Evolutionary conservation across 2,888 invertebrate species (phyloP), one percentile per base, ranked within the genome.

Genomic region (Sphinx pinastri): DNA sequence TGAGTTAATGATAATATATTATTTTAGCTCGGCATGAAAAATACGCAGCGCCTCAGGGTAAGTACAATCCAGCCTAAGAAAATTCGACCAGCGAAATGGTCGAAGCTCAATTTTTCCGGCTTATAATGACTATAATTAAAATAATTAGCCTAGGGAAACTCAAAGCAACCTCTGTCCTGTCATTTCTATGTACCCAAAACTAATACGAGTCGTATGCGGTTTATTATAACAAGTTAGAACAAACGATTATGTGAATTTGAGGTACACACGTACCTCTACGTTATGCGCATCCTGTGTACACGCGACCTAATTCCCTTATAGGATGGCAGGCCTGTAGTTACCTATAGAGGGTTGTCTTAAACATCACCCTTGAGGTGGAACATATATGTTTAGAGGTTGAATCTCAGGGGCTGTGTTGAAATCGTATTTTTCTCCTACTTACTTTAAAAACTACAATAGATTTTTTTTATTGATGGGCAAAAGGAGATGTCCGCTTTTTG

Each of bases 171-270:
- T 77, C 11, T 67, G 76, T 70, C 74, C 59, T 78, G 58, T 68
- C 80, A 75, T 77, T 78, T 81, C 75, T 79, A 76, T 80, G 81
- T 74, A 74, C 76, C 80, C 79, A 77, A 84, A 85, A 84, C 83
- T 84, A 81, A 80, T 80, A 80, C 77, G 77, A 80, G 77, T 77
- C 77, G 77, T 82, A 82, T 81, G 83, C 80, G 84, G 84, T 85
- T 84, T 85, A 85, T 84, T 84, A 83, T 81, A 81, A 83, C 81
- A 81, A 83, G 79, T 84, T 80, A 77, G 80, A 81, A 84, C 81
- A 82, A 84, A 84, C 82, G 82, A 85, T 85, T 82, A 81, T 84
- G 75, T 78, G 79, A 80, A 81, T 79, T 82, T 82, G 76, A 79
- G 79, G 75, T 75, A 73, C 69, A 69, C 68, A 12, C 16, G 14